A percentile compares a stretch with the other conserved stretches of the same genome.
Evolutionary conservation across 2,113 vertebrate genomes (phyloP).

Genomic region (Lepus timidus): DNA sequence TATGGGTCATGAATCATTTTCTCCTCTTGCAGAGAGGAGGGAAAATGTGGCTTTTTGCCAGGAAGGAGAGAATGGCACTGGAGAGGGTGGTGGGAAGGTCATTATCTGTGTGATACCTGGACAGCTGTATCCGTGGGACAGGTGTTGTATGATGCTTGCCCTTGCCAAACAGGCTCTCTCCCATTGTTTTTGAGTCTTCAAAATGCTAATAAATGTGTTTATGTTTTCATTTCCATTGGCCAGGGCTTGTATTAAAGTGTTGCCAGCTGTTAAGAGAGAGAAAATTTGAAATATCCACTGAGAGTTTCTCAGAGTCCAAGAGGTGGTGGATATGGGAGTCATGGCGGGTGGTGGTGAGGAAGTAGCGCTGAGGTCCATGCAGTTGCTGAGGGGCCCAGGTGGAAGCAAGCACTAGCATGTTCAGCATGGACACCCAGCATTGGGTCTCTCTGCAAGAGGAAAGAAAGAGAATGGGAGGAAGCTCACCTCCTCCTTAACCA

Average conservation of each 20-base stretch:
- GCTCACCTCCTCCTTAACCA: not conserved
- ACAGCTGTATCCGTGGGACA: slow-evolving; percentile 40
- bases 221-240: slow-evolving; percentile 66
- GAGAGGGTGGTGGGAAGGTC: not conserved
- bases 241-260: slow-evolving; percentile 32
- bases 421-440: not conserved
- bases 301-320: slow-evolving; percentile 47
- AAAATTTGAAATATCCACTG: slow-evolving; percentile 26
- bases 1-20: not conserved
- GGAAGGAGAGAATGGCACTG: not conserved
- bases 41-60: slow-evolving; percentile 51
- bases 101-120: not conserved
- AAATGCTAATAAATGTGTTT: slow-evolving; percentile 59
- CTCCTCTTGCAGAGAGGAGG: not conserved
- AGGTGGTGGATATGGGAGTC: not conserved
- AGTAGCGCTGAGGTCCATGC: not conserved
- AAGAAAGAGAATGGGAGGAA: not conserved
- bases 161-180: slow-evolving; percentile 54
- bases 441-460: not conserved
- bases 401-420: not conserved
- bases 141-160: slow-evolving; percentile 32
- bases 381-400: not conserved
- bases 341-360: not conserved
- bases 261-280: slow-evolving; percentile 55
- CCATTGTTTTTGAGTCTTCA: slow-evolving; percentile 65